Evolutionary conservation across 2,888 invertebrate genomes (phyloP).

Genomic region (Conomelus anceps): DNA sequence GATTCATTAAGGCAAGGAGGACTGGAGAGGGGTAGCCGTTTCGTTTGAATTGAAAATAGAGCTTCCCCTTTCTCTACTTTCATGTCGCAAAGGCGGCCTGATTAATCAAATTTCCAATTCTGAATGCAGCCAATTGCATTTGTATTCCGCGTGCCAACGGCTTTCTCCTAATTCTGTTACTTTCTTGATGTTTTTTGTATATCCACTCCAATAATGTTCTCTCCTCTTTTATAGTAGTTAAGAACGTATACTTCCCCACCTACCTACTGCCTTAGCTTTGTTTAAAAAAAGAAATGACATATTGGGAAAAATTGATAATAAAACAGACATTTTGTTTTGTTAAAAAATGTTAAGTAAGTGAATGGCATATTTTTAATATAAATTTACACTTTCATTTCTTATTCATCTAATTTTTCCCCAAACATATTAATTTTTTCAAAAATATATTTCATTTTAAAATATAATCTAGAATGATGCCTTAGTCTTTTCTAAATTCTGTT

Average conservation of each 20-base stretch:
- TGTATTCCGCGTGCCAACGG: neutral
- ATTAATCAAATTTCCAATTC: neutral
- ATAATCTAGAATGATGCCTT: no score
- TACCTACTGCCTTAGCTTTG: neutral
- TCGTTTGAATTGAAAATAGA: neutral
- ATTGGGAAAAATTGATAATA: no score
- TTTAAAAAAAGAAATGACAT: neutral
- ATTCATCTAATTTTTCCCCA: no score
- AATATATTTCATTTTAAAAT: no score
- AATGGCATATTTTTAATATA: no score
- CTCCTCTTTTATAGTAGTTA: neutral
- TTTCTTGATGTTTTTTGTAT: neutral
- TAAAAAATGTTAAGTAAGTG: no score
- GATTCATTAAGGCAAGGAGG: neutral
- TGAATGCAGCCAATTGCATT: neutral
- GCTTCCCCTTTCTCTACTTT: neutral
- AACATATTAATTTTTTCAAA: no score
- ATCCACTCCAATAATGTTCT: neutral
- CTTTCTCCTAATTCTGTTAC: neutral
- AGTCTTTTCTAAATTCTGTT: no score
- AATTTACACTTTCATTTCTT: no score
- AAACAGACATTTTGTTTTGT: no score
- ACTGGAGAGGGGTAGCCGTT: neutral
- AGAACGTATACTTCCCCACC: neutral
- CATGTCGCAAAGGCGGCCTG: neutral